These are phyloP conservation scores for Meriones unguiculatus DNA, from an alignment of 2,113 vertebrate species.

Conservation along the genomic window DNA sequence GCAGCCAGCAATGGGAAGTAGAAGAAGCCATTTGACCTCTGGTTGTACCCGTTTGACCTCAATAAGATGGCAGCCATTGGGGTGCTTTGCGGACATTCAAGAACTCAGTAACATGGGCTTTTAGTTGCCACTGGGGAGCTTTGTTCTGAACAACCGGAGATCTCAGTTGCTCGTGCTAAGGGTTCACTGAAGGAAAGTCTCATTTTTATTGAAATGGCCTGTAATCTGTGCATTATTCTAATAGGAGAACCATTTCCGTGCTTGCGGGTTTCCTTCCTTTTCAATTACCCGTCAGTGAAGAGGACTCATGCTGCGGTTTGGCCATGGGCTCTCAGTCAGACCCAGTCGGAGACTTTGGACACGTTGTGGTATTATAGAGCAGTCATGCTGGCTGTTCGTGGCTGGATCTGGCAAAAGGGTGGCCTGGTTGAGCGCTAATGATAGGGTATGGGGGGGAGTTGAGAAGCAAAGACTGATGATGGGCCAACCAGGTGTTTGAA, in stretches of 20 bases:
- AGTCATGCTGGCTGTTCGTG: too few relatives aligned
- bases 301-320: too few relatives aligned
- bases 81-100: not conserved
- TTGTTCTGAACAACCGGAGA: not conserved
- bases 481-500: too few relatives aligned
- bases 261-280: not conserved
- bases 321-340: too few relatives aligned
- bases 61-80: not conserved
- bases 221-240: conserved; percentile 42
- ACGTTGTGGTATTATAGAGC: too few relatives aligned
- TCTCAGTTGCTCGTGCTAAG: not conserved
- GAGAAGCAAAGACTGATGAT: too few relatives aligned
- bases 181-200: not conserved
- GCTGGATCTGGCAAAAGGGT: too few relatives aligned
- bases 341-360: too few relatives aligned
- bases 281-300: not conserved
- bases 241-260: not conserved
- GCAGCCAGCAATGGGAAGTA: not conserved
- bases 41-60: not conserved
- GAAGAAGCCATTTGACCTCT: not conserved
- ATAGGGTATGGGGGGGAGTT: too few relatives aligned
- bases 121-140: too few relatives aligned
- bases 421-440: too few relatives aligned
- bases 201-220: conserved; percentile 20
- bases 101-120: not conserved